Evolutionary conservation across 2,113 vertebrate species (phyloP).

Genomic region (Siniperca chuatsi): DNA sequence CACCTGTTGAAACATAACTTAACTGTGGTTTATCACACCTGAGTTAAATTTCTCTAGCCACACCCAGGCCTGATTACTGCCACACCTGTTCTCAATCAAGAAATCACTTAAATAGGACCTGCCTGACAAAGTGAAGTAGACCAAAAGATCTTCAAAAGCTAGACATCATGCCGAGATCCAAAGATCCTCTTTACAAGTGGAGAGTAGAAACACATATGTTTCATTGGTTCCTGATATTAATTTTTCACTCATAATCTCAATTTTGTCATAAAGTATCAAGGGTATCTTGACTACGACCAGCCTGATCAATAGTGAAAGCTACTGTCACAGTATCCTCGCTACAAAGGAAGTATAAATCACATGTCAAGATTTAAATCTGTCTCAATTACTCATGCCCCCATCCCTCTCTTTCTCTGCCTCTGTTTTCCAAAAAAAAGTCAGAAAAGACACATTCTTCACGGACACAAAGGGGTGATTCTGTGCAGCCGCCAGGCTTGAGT

Average conservation of each 20-base stretch:
- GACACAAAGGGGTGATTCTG: conserved; percentile 81
- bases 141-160: no score
- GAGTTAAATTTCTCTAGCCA: no score
- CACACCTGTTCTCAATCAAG: no score
- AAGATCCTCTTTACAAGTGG: background rate
- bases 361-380: conserved; percentile 60
- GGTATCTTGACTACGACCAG: background rate
- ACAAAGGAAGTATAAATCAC: conserved; percentile 60
- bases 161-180: no score
- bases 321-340: conserved; percentile 23
- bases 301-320: conserved; percentile 19
- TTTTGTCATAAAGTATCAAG: background rate
- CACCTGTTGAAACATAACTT: no score
- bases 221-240: background rate
- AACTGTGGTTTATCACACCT: no score
- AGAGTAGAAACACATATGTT: background rate
- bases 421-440: conserved; percentile 63
- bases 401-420: conserved; percentile 47
- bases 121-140: no score
- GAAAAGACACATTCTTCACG: conserved; percentile 78
- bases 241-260: background rate
- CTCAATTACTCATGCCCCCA: conserved; percentile 46
- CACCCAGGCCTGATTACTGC: no score
- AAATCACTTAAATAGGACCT: no score
- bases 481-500: conserved; percentile 68